These are phyloP conservation scores for Rhagonycha lutea DNA, from an alignment of 2,888 invertebrate genomes.

Conservation along the genomic window DNA sequence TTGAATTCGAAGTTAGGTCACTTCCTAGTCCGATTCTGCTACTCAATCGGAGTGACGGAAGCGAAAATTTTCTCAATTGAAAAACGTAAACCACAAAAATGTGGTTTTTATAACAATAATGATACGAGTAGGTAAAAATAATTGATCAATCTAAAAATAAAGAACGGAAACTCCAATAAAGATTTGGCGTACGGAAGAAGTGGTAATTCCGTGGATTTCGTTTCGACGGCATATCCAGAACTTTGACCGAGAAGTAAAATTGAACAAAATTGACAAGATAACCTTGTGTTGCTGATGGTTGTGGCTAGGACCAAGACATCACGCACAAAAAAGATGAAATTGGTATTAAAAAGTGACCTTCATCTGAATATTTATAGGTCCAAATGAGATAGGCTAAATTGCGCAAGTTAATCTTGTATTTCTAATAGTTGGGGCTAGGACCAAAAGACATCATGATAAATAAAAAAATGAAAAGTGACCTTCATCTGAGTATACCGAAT, in stretches of 20 bases:
- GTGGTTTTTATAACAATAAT: not conserved
- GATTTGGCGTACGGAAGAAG: not conserved
- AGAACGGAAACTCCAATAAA: not conserved
- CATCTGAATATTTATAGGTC: not conserved
- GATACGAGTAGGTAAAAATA: not conserved
- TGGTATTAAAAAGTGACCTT: not conserved
- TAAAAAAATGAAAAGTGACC: not conserved
- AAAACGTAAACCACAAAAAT: not conserved
- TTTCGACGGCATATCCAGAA: not conserved
- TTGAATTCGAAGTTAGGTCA: not conserved
- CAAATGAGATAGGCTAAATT: no score
- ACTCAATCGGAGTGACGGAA: not conserved
- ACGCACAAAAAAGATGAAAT: not conserved
- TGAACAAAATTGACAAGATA: not conserved
- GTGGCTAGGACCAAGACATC: not conserved
- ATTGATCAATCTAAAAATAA: not conserved
- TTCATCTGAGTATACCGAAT: not conserved
- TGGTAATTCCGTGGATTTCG: not conserved
- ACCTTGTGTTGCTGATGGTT: not conserved
- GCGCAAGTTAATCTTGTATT: no score
- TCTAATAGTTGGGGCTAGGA: not conserved
- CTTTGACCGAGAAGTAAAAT: not conserved
- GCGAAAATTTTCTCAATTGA: not conserved
- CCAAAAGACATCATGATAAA: not conserved
- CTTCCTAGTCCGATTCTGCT: not conserved